Evolutionary conservation across 1,140 invertebrate genomes (phyloP).

Genomic region (Portunus trituberculatus): DNA sequence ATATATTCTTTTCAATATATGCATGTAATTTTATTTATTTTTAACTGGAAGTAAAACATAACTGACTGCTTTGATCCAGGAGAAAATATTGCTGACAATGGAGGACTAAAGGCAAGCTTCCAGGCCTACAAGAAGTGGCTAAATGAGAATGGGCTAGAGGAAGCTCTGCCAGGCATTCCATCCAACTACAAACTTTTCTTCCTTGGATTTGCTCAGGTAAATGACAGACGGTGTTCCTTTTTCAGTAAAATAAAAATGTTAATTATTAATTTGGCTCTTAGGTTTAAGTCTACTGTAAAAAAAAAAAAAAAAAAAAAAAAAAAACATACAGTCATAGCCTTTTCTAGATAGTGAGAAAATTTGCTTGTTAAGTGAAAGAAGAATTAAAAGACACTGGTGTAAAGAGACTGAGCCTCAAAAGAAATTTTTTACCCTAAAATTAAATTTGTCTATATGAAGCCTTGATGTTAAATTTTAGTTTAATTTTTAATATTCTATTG

Average conservation of each 20-base stretch:
- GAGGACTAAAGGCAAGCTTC: slow-evolving; percentile 94
- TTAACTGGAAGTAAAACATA: slow-evolving; percentile 38
- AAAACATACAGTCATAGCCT: no score
- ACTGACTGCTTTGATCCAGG: slow-evolving; percentile 79
- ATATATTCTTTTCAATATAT: not conserved
- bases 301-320: not conserved
- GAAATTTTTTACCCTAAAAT: no score
- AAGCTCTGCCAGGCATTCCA: slow-evolving; percentile 89
- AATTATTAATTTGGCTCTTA: no score
- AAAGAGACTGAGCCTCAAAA: no score
- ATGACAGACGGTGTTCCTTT: not conserved
- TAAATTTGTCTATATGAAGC: no score
- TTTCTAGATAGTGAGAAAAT: no score
- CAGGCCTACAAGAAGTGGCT: slow-evolving; percentile 89
- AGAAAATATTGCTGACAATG: slow-evolving; percentile 97
- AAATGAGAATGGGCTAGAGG: slow-evolving; percentile 81
- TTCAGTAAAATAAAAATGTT: no score
- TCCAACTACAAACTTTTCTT: slow-evolving; percentile 94
- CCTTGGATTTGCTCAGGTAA: slow-evolving; percentile 93
- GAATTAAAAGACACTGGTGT: no score
- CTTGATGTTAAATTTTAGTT: no score
- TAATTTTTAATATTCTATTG: no score
- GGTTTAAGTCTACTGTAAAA: not conserved
- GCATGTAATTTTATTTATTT: slow-evolving; percentile 43
- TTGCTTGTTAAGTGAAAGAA: no score